phyloP scores from a whole-genome alignment of 2,797 vertebrate species.

The Gymnopithys bicolor region DNA sequence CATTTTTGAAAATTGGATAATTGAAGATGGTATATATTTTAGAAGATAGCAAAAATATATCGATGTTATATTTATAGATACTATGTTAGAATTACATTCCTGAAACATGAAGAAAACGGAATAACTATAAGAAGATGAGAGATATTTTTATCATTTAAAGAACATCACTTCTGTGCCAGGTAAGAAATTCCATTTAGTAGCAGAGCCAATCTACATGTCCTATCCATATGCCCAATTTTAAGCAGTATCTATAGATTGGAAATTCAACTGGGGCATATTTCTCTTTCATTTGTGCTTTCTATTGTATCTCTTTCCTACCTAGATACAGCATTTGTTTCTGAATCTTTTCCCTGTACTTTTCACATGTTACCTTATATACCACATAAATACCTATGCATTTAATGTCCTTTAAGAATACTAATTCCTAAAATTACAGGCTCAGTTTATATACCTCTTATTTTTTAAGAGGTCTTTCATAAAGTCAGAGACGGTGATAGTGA shows the following conservation, averaged over 20 bases:
- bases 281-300: not conserved
- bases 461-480: not conserved
- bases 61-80: not conserved
- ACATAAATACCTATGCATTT: not conserved
- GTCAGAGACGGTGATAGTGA: not conserved
- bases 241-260: not conserved
- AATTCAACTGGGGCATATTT: not conserved
- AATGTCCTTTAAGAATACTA: slow-evolving; percentile 24
- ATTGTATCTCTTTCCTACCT: not conserved
- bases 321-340: not conserved
- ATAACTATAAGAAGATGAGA: not conserved
- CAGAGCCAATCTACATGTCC: not conserved
- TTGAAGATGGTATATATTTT: not conserved
- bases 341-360: not conserved
- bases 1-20: not conserved
- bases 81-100: not conserved
- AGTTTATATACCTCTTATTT: slow-evolving; percentile 26
- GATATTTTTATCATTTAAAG: not conserved
- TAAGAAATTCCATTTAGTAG: not conserved
- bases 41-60: not conserved
- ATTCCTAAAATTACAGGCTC: slow-evolving; percentile 35
- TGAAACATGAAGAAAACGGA: not conserved
- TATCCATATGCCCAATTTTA: not conserved
- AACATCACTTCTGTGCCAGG: not conserved
- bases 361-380: not conserved